Evolutionary conservation across 2,888 invertebrate species (phyloP), one percentile per base, ranked within the genome.

Genomic region (Cheilosia vernalis): DNA sequence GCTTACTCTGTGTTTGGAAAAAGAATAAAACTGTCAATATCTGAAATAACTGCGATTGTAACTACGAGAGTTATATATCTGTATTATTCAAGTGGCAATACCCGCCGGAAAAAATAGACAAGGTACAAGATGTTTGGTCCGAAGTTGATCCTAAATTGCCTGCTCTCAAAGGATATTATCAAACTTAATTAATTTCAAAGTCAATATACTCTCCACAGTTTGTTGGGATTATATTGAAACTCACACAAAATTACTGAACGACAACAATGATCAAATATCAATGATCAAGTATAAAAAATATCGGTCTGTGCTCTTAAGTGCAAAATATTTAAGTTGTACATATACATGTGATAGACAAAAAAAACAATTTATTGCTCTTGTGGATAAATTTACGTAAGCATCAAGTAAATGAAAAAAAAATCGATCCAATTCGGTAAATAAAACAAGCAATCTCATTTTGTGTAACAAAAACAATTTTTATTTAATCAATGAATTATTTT

Each of bases 381-480:
- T 67, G 73, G 13, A 60, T 17, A 64, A 17, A 40, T 56, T 47
- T 53, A 9, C 27, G 47, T 19, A 19, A 55, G 60, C 2, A 64
- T 44, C 13, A 60, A 58, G 27, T 17, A 42, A 56, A 24, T 19
- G 30, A 19, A 47, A 5, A 5, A 7, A 33, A 56, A 42, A n/a
- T 17, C 7, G 30, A 13, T 49, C 79, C 72, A 66, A 84, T 84
- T 73, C 4, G 27, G 3, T 27, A 76, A 80, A 80, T 80, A 56
- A 80, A 85, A 80, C 74, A 76, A 67, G 37, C n/a, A 13, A 33
- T 58, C 70, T 19, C 19, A 53, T 55, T 72, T 53, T 74, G 19
- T 61, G 58, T 80, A 76, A 84, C 79, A 79, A 60, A 79, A 84
- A 79, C 84, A 74, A 61, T 66, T 85, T 84, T 85, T 85, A 79